Conservation (phyloP, 2,113 vertebrate genomes). For the Merops nubicus region DNA sequence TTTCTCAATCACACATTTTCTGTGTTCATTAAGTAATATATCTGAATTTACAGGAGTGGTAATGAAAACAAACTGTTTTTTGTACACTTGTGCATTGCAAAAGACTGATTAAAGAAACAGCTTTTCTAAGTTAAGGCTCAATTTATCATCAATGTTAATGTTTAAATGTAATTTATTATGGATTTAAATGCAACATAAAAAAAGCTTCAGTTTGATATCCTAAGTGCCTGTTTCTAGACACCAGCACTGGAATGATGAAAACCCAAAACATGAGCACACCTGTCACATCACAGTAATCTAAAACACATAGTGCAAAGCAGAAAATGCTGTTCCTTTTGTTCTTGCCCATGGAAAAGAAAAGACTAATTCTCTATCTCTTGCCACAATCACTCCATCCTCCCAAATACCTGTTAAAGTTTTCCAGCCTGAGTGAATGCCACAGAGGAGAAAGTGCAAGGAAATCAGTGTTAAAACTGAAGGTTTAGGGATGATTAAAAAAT, state of each 20-base stretch:
- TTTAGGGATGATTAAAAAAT: neutral
- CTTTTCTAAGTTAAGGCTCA: neutral
- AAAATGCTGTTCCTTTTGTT: conserved; percentile 16
- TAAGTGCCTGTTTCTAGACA: neutral
- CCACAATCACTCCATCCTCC: neutral
- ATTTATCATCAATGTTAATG: conserved; percentile 7
- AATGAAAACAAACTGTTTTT: neutral
- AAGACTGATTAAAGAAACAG: conserved; percentile 7
- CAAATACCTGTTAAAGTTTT: neutral
- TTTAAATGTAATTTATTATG: conserved; percentile 24
- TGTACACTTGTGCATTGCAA: neutral
- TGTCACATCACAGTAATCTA: neutral
- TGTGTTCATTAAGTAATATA: neutral
- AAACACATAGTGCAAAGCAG: neutral
- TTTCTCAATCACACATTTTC: neutral
- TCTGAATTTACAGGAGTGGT: neutral
- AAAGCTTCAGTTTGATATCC: neutral
- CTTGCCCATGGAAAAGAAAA: neutral
- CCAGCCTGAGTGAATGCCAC: neutral
- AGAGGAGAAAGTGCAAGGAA: neutral
- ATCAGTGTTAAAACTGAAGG: neutral
- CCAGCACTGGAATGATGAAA: neutral
- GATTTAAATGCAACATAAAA: neutral
- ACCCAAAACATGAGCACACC: neutral
- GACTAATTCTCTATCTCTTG: neutral